Evolutionary conservation across 2,113 vertebrate genomes (phyloP), one percentile per base, ranked within the genome.

Genomic region (Ranitomeya variabilis): DNA sequence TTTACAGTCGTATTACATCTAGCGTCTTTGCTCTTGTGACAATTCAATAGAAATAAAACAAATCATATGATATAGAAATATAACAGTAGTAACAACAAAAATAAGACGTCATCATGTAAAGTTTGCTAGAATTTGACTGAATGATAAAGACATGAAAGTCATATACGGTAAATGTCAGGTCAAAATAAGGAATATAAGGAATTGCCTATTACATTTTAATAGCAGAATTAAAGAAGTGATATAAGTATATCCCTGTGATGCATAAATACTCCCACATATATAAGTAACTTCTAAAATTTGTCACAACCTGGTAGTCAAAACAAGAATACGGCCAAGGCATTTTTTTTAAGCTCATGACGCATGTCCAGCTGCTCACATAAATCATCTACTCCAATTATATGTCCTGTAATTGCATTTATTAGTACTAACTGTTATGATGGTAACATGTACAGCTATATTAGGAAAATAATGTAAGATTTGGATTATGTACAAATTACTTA

Each of bases 321-420:
- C 55, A 81, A 37, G 6, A 81, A 15, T 13, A 3, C 19, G 26
- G 55, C 55, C 79, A 81, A 60, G 15, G 3, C 37, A 45, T 45
- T 31, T 37, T 31, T 81, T 80, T 59, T 14, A 57, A 31, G 23
- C 55, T 12, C 21, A 81, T 81, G 79, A 81, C 18, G 23, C 8
- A 81, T 19, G 26, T 60, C 55, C 79, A 81, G 79, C 79, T 81
- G 79, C 16, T 81, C 31, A 18, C 59, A 81, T 16, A 76, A 15
- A 31, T 81, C 0, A 81, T 31, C 26, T 60, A 37, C 57, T 9
- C 59, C 19, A 81, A 81, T 81, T 81, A 23, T 13, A 19, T 60
- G 55, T 31, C 26, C n/a, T 31, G 31, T 7, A 81, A 62, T 81
- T 60, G 60, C 23, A 81, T 80, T 26, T 13, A 79, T 71, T 71